Evolutionary conservation across 2,113 vertebrate genomes (phyloP).

Genomic region (Acanthisitta chloris): DNA sequence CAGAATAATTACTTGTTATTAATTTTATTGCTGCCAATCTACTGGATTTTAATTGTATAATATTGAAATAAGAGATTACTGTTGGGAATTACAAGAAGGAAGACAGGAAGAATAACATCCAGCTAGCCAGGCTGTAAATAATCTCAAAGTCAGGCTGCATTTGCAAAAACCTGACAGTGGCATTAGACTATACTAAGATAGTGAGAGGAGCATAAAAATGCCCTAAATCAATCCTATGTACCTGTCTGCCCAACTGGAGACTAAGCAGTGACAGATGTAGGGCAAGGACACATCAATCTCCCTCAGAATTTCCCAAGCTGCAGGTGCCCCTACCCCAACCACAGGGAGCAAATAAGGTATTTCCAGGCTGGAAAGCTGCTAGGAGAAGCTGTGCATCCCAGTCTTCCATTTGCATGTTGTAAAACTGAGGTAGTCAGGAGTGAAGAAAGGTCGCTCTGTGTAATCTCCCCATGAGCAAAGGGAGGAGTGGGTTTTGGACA

Average conservation of each 20-base stretch:
- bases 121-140: neutral
- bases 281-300: neutral
- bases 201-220: neutral
- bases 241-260: neutral
- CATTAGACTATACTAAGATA: neutral
- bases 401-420: rapidly evolving
- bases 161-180: neutral
- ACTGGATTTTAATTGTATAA: constrained; percentile 39
- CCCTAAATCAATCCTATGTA: neutral
- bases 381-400: neutral
- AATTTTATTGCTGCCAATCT: constrained; percentile 12
- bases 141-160: neutral
- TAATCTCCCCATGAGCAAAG: neutral
- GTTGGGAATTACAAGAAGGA: constrained; percentile 29
- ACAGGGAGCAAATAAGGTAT: neutral
- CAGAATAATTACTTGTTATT: constrained; percentile 59
- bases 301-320: neutral
- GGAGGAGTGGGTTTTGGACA: neutral
- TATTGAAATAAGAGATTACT: constrained; percentile 20
- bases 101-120: constrained; percentile 19
- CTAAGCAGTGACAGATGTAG: neutral
- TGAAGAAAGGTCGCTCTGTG: neutral
- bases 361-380: neutral
- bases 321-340: neutral
- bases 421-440: neutral